Conservation (phyloP, 2,113 vertebrate species). For the Sinocyclocheilus maitianheensis region DNA sequence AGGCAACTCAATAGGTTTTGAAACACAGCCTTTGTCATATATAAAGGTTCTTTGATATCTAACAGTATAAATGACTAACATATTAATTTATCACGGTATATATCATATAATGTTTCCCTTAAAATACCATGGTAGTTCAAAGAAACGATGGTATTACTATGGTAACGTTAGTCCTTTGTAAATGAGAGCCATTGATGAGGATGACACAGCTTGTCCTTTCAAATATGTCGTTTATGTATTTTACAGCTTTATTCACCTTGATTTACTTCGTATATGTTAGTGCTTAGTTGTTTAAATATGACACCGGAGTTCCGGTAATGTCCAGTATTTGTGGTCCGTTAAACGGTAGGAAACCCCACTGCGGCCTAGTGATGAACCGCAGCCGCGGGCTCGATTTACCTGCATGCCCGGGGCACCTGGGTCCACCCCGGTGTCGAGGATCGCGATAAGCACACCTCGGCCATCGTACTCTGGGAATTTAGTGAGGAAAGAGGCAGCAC, state of each 20-base stretch:
- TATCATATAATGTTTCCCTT: no score
- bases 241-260: not conserved
- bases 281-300: not conserved
- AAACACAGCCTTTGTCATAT: not conserved
- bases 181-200: not conserved
- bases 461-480: constrained; percentile 93
- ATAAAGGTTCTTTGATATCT: not conserved
- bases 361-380: constrained; percentile 50
- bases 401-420: constrained; percentile 97
- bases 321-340: not conserved
- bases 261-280: not conserved
- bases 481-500: constrained; percentile 86
- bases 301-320: not conserved
- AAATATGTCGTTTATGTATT: not conserved
- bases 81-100: not conserved
- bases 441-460: constrained; percentile 87
- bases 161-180: not conserved
- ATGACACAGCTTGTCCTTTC: constrained; percentile 48
- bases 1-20: not conserved
- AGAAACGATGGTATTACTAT: fast-evolving
- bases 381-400: constrained; percentile 74
- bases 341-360: not conserved
- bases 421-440: constrained; percentile 95
- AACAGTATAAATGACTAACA: not conserved
- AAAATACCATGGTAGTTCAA: not conserved